phyloP scores from a whole-genome alignment of 1,140 invertebrate species.

The Hydropsyche tenuis region DNA sequence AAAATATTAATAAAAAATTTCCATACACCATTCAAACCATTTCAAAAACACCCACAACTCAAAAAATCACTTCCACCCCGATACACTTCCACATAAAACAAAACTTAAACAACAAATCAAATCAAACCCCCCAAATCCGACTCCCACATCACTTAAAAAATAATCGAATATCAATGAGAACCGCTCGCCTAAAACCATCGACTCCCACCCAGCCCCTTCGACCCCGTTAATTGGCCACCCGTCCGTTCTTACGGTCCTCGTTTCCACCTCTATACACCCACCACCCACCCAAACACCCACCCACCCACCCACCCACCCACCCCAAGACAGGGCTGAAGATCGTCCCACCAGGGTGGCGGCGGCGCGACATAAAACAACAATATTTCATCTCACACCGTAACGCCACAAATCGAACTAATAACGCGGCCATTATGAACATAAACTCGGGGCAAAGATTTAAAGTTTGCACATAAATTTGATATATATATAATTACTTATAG shows the following conservation, averaged over 20 bases:
- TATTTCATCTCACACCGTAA: conserved; percentile 51
- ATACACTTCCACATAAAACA: too few relatives aligned
- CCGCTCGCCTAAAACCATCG: too few relatives aligned
- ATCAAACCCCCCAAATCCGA: too few relatives aligned
- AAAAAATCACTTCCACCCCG: too few relatives aligned
- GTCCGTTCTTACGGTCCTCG: conserved; percentile 42
- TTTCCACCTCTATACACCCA: background rate
- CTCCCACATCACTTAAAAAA: too few relatives aligned
- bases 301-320: background rate
- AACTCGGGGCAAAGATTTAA: conserved; percentile 51
- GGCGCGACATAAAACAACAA: conserved; percentile 50
- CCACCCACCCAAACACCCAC: background rate
- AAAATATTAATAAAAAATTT: too few relatives aligned
- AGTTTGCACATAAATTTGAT: conserved; percentile 51
- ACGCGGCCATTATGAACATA: conserved; percentile 51
- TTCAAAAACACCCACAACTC: too few relatives aligned
- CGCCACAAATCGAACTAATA: conserved; percentile 51
- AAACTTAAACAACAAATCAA: too few relatives aligned
- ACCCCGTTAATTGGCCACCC: conserved; percentile 47
- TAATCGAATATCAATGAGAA: too few relatives aligned
- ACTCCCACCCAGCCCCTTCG: background rate
- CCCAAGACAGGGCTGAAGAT: background rate
- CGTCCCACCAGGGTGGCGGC: background rate
- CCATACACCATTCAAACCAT: too few relatives aligned
- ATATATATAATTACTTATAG: conserved; percentile 51